phyloP scores from a whole-genome alignment of 2,113 vertebrate species.

The Microcebus tavaratra region DNA sequence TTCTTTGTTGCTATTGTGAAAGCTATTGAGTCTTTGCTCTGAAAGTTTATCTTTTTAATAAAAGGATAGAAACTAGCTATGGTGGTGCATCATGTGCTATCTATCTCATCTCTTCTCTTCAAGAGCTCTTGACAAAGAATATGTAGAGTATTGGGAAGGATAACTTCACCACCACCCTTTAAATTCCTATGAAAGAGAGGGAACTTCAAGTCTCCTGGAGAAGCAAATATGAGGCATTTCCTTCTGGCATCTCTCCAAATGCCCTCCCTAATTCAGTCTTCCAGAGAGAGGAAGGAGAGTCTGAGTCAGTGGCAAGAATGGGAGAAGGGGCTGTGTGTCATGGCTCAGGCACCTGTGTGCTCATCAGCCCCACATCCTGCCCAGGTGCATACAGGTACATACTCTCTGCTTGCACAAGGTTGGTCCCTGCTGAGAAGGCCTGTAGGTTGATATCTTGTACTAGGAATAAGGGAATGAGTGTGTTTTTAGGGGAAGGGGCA shows the following conservation, averaged over 20 bases:
- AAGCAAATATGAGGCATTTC: fast-evolving
- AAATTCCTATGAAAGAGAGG: fast-evolving
- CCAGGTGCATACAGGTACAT: fast-evolving
- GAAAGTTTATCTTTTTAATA: background rate
- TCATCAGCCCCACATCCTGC: background rate
- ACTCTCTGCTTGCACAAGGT: background rate
- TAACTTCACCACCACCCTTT: too few relatives aligned
- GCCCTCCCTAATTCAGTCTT: fast-evolving
- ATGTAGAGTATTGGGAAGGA: fast-evolving
- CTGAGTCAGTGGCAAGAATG: fast-evolving
- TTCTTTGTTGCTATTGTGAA: too few relatives aligned
- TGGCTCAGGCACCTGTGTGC: too few relatives aligned
- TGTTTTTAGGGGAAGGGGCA: background rate
- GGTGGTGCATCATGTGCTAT: fast-evolving
- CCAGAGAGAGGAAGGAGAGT: too few relatives aligned
- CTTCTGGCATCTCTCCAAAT: fast-evolving
- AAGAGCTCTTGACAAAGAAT: background rate
- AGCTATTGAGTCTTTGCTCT: too few relatives aligned
- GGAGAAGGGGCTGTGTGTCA: fast-evolving
- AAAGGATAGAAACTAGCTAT: background rate
- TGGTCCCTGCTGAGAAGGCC: background rate
- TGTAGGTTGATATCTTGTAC: background rate
- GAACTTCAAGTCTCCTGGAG: too few relatives aligned
- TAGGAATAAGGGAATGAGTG: background rate
- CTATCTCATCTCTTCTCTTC: background rate